Base-by-base conservation (phyloP, 2,113 vertebrate genomes). In the Hippopotamus amphibius region DNA sequence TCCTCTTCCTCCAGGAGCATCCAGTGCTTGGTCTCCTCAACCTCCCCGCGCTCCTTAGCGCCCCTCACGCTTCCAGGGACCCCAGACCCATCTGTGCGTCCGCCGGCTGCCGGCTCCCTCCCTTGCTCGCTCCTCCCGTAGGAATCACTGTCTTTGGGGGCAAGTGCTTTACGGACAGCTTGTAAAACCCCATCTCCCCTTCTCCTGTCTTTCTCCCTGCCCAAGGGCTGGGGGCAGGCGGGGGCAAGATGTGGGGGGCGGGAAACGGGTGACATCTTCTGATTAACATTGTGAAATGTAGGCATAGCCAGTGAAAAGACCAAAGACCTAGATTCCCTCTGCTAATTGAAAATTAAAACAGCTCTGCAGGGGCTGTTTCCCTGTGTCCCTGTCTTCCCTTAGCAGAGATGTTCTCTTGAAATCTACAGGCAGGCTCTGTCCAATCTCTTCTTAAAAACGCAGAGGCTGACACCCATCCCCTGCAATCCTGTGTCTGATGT, bases 91-190 rank as follows among this genome's bases (percentile, higher is more conserved):
- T 37, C 82, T 61, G n/a, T 13, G 24, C 0, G 22, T 22, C 74
- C 1, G 0, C 59, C 65, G 19, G 94, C 48, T n/a, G 83, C 26
- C 59, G 7, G 79, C 65, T 30, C 30, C 53, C 16, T 1, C 1
- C 2, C 50, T 26, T 0, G 3, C 19, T 26, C 4, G 0, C 3
- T 12, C 24, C 59, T 48, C 46, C 28, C 19, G 1, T 1, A 14
- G 30, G 22, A 43, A 43, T 84, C 21, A 1, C 71, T 6, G 24
- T 41, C 72, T 94, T 66, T 1, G 11, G 46, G 81, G 33, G 33
- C 21, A 41, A 4, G 30, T 11, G 24, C 28, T 22, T 43, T 15
- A 1, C 28, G 3, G 48, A 57, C 21, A 7, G 1, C 5, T 4
- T 15, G 7, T 61, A 28, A 46, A 8, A 33, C 3, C 10, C 17